phyloP scores from a whole-genome alignment of 2,797 vertebrate species.

The Merluccius polli region DNA sequence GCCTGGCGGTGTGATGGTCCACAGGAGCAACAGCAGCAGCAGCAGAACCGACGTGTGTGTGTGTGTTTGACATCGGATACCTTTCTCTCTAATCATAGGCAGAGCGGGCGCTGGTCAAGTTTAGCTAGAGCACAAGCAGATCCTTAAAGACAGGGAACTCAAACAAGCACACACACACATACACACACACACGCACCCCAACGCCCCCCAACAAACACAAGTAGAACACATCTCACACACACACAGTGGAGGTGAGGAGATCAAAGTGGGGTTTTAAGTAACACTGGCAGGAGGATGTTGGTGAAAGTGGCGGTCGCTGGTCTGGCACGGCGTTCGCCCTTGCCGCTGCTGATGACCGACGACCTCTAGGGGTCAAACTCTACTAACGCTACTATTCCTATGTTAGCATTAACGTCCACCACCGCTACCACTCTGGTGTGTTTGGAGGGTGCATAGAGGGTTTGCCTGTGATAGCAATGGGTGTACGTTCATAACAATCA shows the following conservation, averaged over 20 bases:
- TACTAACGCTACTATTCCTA: conserved; percentile 35
- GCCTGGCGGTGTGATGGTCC: conserved; percentile 52
- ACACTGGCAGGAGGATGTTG: conserved; percentile 52
- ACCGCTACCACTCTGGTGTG: not conserved
- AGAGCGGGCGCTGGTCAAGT: conserved; percentile 48
- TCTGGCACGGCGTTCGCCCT: conserved; percentile 25
- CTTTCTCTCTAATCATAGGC: conserved; percentile 51
- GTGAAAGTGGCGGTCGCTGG: conserved; percentile 35
- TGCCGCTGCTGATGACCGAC: conserved; percentile 20
- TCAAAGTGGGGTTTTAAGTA: conserved; percentile 39
- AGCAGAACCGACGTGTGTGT: not conserved
- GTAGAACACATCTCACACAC: conserved; percentile 2
- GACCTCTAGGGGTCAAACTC: conserved; percentile 31
- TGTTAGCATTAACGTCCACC: conserved; percentile 1
- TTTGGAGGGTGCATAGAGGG: no score
- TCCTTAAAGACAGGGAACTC: conserved; percentile 33
- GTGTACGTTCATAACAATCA: no score
- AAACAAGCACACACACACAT: conserved; percentile 12
- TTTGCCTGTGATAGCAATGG: no score
- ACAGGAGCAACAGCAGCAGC: conserved; percentile 49
- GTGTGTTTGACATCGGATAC: conserved; percentile 47
- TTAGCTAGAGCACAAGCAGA: conserved; percentile 34
- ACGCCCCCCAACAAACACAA: not conserved
- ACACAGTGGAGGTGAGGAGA: conserved; percentile 35
- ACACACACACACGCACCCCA: not conserved